A percentile compares a stretch with the other conserved stretches of the same genome.
phyloP scores from a whole-genome alignment of 1,140 invertebrate species.

The Nomia melanderi region DNA sequence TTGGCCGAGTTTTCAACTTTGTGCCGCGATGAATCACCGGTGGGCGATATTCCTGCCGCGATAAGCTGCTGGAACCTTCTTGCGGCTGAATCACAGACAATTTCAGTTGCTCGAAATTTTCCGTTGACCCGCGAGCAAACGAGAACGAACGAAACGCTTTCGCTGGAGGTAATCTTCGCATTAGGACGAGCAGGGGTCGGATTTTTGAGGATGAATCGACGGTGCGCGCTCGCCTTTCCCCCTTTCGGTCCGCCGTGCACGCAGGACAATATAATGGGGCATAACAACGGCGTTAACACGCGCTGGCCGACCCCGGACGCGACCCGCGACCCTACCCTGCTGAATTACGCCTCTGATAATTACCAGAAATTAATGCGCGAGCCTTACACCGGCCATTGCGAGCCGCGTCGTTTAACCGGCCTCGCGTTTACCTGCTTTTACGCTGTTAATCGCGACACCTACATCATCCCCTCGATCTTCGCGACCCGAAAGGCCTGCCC shows the following conservation, averaged over 20 bases:
- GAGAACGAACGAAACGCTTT: not conserved
- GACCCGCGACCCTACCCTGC: slow-evolving; percentile 74
- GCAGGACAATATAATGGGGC: slow-evolving; percentile 79
- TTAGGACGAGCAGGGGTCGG: not conserved
- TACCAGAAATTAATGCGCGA: slow-evolving; percentile 79
- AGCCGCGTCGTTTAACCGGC: slow-evolving; percentile 52
- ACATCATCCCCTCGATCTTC: not conserved
- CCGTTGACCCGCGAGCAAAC: no score
- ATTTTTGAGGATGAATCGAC: slow-evolving; percentile 52
- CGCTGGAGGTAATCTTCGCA: not conserved
- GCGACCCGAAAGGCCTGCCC: not conserved
- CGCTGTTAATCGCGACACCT: slow-evolving; percentile 43
- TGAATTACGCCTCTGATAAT: slow-evolving; percentile 80
- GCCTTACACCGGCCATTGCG: slow-evolving; percentile 66
- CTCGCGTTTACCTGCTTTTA: slow-evolving; percentile 56
- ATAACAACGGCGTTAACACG: slow-evolving; percentile 81
- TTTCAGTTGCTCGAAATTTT: no score
- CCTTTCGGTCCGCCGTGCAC: slow-evolving; percentile 38
- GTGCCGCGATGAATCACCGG: slow-evolving; percentile 54
- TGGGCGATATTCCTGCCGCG: not conserved
- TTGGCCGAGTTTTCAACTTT: slow-evolving; percentile 45
- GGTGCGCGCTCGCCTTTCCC: slow-evolving; percentile 46
- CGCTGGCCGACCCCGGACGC: slow-evolving; percentile 75
- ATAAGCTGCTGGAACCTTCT: slow-evolving; percentile 9
- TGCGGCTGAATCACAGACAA: not conserved